Conservation (phyloP, 2,797 vertebrate species). For the Phyllotis vaccarum region DNA sequence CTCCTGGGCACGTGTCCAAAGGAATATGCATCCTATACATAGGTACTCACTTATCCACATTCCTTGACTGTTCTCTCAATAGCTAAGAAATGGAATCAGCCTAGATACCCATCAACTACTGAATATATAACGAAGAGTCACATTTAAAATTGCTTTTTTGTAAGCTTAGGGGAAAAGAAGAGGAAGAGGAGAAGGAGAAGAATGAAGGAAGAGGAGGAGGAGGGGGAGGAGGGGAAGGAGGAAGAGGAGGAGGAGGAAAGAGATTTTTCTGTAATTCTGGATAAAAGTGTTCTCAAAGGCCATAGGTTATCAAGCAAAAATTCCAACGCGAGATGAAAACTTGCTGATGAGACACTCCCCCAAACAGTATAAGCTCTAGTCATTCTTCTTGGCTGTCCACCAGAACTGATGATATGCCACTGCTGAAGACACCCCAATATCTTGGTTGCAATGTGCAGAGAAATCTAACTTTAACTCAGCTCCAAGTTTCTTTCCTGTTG, state of each 20-base stretch:
- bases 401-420: not conserved
- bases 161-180: not conserved
- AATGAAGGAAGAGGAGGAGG: too few species aligned
- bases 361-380: not conserved
- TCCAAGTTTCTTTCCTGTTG: not conserved
- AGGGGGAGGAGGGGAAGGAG: too few species aligned
- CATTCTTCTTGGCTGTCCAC: not conserved
- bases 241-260: not conserved
- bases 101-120: not conserved
- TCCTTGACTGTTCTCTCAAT: not conserved
- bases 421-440: not conserved
- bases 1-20: not conserved
- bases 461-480: not conserved
- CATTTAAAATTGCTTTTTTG: not conserved
- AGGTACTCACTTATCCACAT: not conserved
- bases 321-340: not conserved
- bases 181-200: not conserved
- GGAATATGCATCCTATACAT: not conserved
- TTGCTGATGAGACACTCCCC: not conserved
- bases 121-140: not conserved
- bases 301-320: not conserved
- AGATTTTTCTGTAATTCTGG: not conserved
- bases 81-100: not conserved
- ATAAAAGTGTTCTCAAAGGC: not conserved
- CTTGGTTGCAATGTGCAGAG: not conserved